A percentile compares a stretch with the other conserved stretches of the same genome.
Evolutionary conservation across 2,888 invertebrate species (phyloP).

Genomic region (Ochropacha duplaris): DNA sequence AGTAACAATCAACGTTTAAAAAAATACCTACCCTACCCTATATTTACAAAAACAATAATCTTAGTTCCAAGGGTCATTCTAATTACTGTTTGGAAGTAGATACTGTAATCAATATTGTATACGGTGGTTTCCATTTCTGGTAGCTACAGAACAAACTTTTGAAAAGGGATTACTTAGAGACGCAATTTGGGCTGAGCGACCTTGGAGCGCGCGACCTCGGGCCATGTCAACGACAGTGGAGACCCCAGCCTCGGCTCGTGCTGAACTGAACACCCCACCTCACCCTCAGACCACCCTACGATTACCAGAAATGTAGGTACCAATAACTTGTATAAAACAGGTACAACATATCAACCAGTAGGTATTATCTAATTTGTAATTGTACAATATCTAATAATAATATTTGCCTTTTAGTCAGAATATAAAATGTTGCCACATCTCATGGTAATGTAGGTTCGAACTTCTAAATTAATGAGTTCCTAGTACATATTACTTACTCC

Average conservation of each 20-base stretch:
- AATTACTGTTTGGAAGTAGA: too few relatives aligned
- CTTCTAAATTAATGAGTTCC: too few relatives aligned
- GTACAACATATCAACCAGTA: background rate
- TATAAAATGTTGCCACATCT: too few relatives aligned
- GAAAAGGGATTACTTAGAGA: conserved; percentile 35
- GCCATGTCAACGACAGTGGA: conserved; percentile 75
- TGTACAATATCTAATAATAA: background rate
- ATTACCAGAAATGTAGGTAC: conserved; percentile 56
- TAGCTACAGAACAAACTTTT: conserved; percentile 28
- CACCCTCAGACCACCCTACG: conserved; percentile 30
- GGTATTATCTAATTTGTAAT: background rate
- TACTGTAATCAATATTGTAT: too few relatives aligned
- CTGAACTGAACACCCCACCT: conserved; percentile 42
- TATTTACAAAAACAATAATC: too few relatives aligned
- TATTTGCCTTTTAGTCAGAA: too few relatives aligned
- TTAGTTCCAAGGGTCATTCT: too few relatives aligned
- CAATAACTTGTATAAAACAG: conserved; percentile 34
- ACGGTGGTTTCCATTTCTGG: conserved; percentile 29
- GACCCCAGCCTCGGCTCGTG: conserved; percentile 54
- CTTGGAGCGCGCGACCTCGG: conserved; percentile 72
- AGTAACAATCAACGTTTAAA: too few relatives aligned
- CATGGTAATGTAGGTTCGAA: too few relatives aligned
- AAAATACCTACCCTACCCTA: too few relatives aligned
- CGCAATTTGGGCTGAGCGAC: conserved; percentile 58
- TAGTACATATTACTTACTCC: too few relatives aligned